These are phyloP conservation scores for Bilobella aurantiaca DNA, from an alignment of 1,140 invertebrate species.

Conservation along the genomic window DNA sequence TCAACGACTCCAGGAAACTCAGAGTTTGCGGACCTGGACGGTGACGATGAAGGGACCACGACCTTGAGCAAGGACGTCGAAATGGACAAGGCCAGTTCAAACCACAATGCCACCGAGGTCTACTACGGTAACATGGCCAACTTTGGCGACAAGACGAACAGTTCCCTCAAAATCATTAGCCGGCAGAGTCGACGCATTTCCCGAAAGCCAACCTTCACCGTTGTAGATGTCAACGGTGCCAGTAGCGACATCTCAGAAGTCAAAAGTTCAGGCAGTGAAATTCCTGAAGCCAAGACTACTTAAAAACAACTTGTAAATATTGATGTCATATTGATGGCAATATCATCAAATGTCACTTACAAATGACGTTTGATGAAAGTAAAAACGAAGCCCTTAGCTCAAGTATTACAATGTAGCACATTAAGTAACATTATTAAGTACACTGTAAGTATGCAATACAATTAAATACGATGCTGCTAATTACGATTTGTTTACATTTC, in stretches of 20 bases:
- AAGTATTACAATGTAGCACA: no score
- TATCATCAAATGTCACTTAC: no score
- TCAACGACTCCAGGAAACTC: neutral
- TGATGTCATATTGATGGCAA: no score
- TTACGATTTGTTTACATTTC: no score
- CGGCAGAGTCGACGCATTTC: neutral
- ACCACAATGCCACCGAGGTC: neutral
- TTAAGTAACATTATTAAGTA: no score
- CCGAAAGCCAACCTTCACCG: neutral
- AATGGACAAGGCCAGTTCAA: neutral
- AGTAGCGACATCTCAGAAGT: neutral
- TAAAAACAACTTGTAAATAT: no score
- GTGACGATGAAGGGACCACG: neutral
- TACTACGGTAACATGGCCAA: neutral
- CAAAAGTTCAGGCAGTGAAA: no score
- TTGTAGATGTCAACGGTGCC: neutral
- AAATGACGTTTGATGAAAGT: no score
- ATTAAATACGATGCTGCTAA: no score
- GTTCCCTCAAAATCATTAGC: neutral
- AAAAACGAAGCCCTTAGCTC: no score
- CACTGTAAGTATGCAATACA: no score
- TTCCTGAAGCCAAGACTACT: no score
- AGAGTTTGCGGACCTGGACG: slow-evolving; percentile 4
- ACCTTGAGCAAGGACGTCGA: neutral
- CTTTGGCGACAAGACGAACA: neutral